phyloP scores from a whole-genome alignment of 2,797 vertebrate species.

The Lycodopsis pacificus region DNA sequence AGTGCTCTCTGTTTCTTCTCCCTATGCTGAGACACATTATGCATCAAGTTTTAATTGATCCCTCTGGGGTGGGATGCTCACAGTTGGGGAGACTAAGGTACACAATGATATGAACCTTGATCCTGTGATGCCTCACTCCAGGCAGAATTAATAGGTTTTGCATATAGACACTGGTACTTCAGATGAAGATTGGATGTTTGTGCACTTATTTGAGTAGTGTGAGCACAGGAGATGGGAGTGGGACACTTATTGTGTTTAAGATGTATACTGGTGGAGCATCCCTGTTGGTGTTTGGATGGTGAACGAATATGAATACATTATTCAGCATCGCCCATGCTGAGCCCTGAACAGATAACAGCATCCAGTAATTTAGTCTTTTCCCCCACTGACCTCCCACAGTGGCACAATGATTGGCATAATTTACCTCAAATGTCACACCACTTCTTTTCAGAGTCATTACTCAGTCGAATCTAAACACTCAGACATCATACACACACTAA shows the following conservation, averaged over 20 bases:
- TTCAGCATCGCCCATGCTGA: neutral
- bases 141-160: slow-evolving; percentile 68
- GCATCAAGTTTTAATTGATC: slow-evolving; percentile 85
- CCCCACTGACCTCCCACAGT: neutral
- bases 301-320: neutral
- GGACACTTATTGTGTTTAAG: neutral
- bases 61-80: slow-evolving; percentile 79
- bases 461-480: neutral
- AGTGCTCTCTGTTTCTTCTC: slow-evolving; percentile 34
- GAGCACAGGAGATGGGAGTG: neutral
- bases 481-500: neutral
- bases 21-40: slow-evolving; percentile 73
- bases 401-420: neutral
- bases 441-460: neutral
- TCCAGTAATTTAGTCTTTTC: neutral
- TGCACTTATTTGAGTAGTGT: slow-evolving; percentile 8
- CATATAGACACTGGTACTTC: slow-evolving; percentile 30
- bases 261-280: neutral
- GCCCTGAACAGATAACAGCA: neutral
- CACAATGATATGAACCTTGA: slow-evolving; percentile 70
- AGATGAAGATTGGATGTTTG: slow-evolving; percentile 14
- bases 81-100: slow-evolving; percentile 66
- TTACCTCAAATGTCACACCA: neutral
- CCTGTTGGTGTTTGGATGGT: neutral
- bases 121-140: slow-evolving; percentile 59